phyloP scores from a whole-genome alignment of 2,797 vertebrate genomes.

The Denticeps clupeoides region DNA sequence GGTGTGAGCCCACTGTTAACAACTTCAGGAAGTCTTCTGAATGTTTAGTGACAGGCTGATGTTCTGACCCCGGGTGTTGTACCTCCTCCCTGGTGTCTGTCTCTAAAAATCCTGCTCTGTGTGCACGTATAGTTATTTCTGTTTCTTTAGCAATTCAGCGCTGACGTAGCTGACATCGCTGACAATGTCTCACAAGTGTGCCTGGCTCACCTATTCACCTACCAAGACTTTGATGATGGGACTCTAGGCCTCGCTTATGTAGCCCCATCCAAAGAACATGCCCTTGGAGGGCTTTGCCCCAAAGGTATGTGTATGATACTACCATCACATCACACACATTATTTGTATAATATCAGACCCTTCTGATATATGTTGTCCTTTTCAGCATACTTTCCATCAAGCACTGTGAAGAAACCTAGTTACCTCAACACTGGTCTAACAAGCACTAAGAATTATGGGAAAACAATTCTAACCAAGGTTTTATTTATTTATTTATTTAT shows the following conservation, averaged over 20 bases:
- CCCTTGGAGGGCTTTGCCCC: constrained; percentile 88
- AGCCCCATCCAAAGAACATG: constrained; percentile 79
- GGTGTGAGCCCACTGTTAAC: too few species aligned
- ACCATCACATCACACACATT: neutral
- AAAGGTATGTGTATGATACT: constrained; percentile 53
- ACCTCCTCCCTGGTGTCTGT: too few species aligned
- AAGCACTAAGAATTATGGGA: constrained; percentile 97
- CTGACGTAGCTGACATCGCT: constrained; percentile 89
- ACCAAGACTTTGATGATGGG: constrained; percentile 96
- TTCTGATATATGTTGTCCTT: constrained; percentile 13
- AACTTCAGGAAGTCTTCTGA: too few species aligned
- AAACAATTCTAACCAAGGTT: constrained; percentile 98
- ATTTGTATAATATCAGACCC: constrained; percentile 1
- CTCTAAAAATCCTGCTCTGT: neutral
- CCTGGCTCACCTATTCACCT: constrained; percentile 94
- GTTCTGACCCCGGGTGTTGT: too few species aligned
- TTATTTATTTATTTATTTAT: too few species aligned
- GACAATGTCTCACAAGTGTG: constrained; percentile 83
- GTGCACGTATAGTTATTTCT: constrained; percentile 1
- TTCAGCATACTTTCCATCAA: constrained; percentile 76
- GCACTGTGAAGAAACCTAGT: constrained; percentile 67
- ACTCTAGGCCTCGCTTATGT: constrained; percentile 92
- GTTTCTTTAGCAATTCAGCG: constrained; percentile 82
- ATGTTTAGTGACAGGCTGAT: too few species aligned
- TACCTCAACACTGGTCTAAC: constrained; percentile 96